Base-by-base conservation (phyloP, 2,797 vertebrate species). In the Muraenolepis orangiensis region DNA sequence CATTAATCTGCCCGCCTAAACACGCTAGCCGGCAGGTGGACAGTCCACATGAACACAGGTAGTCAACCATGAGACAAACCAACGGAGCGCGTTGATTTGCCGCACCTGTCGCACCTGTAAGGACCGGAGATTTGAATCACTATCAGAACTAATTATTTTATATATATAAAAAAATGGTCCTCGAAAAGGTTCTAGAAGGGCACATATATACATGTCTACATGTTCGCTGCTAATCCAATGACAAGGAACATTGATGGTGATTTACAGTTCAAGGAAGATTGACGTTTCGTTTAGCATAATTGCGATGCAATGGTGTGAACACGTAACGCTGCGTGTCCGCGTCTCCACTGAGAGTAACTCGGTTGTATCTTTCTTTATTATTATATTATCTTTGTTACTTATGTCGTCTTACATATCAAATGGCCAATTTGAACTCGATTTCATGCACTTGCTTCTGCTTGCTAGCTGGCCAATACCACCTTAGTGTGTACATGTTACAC, bases 351-450 rank as follows among this genome's bases (percentile, higher is more conserved):
- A 70, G 73, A 77, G 69, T 79, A 74, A 82, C 86, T 85, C 70
- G 80, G 80, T 79, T 86, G 79, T 84, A 83, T 77, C 84, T 78
- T 84, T 64, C 57, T 78, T n/a, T n/a, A n/a, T n/a, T n/a, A n/a
- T n/a, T n/a, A n/a, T n/a, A n/a, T n/a, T n/a, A n/a, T n/a, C n/a
- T n/a, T 76, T 76, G 86, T 76, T 66, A 78, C 85, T 87, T 82
- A 74, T 71, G 70, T 77, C 78, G 76, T 20, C 81, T 75, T 75
- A 82, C 83, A 68, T 73, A 81, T 79, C 81, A 78, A 46, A 79
- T 76, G 76, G 11, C 23, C 42, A 2, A 68, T 74, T n/a, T 78
- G 38, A 66, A 18, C 61, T 71, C 73, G 74, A 88, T 84, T 78
- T 81, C 76, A 73, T 82, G 66, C 80, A 76, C 75, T 70, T 70